Evolutionary conservation across 2,888 invertebrate genomes (phyloP).

Genomic region (Girardia tigrina): DNA sequence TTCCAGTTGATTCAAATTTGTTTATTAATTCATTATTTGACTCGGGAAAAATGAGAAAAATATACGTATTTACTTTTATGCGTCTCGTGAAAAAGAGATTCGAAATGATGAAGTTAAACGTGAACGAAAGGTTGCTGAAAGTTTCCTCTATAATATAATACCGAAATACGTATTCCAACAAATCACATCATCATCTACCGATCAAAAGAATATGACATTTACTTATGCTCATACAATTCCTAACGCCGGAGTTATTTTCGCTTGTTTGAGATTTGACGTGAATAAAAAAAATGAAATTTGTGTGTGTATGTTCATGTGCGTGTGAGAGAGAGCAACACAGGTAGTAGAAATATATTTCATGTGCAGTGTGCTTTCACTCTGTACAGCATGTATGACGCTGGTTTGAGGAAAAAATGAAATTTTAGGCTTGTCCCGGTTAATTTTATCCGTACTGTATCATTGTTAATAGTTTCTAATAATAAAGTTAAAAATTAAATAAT

Average conservation of each 20-base stretch:
- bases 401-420: no score
- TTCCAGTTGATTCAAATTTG: neutral
- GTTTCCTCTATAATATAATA: constrained; percentile 31
- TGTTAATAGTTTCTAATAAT: no score
- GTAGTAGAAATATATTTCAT: no score
- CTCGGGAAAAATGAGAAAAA: constrained; percentile 27
- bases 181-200: neutral
- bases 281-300: no score
- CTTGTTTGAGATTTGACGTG: no score
- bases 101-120: neutral
- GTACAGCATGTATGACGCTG: no score
- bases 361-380: no score
- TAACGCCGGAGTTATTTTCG: constrained; percentile 80
- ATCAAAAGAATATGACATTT: neutral
- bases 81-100: neutral
- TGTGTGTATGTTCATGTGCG: no score
- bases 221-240: constrained; percentile 53
- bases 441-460: no score
- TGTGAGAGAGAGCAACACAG: no score
- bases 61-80: constrained; percentile 21
- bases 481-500: no score
- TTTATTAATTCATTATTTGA: neutral
- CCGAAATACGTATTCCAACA: constrained; percentile 29
- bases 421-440: no score
- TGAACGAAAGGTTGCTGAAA: neutral